phyloP scores from a whole-genome alignment of 1,140 invertebrate species.

The Heliconius himera region DNA sequence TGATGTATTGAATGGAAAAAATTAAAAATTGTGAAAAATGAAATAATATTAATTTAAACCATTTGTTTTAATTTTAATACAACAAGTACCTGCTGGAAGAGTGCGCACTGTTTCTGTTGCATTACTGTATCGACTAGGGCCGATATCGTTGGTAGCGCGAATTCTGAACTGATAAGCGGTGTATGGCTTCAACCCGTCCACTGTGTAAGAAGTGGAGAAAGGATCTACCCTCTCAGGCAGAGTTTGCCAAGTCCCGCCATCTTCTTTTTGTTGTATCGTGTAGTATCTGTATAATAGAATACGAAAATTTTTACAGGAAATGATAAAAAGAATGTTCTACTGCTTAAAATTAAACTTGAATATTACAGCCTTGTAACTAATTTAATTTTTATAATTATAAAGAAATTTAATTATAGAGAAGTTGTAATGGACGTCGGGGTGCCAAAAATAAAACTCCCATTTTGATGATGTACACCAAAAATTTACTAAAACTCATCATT shows the following conservation, averaged over 20 bases:
- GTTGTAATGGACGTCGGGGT: too few relatives aligned
- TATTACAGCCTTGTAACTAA: too few relatives aligned
- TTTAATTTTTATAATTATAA: too few relatives aligned
- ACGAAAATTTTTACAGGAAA: not conserved
- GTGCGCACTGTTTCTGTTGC: constrained; percentile 95
- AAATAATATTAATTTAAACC: too few relatives aligned
- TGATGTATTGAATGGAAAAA: too few relatives aligned
- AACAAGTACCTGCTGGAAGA: constrained; percentile 86
- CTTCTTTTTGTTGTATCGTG: constrained; percentile 94
- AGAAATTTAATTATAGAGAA: too few relatives aligned
- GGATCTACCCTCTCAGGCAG: constrained; percentile 93
- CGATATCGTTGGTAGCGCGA: constrained; percentile 97
- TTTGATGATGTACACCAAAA: too few relatives aligned
- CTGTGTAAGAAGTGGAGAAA: constrained; percentile 91
- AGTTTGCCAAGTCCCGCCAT: constrained; percentile 90
- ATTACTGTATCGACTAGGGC: constrained; percentile 94
- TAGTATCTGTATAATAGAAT: constrained; percentile 86
- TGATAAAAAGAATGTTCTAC: too few relatives aligned
- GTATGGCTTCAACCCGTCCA: constrained; percentile 91
- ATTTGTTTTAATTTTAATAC: not conserved
- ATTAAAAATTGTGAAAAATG: too few relatives aligned
- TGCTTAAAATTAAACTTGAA: too few relatives aligned
- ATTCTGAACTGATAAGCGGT: constrained; percentile 96
- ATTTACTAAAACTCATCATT: too few relatives aligned
- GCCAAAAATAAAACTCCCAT: too few relatives aligned